Evolutionary conservation across 2,113 vertebrate species (phyloP).

Genomic region (Crotalus horridus): DNA sequence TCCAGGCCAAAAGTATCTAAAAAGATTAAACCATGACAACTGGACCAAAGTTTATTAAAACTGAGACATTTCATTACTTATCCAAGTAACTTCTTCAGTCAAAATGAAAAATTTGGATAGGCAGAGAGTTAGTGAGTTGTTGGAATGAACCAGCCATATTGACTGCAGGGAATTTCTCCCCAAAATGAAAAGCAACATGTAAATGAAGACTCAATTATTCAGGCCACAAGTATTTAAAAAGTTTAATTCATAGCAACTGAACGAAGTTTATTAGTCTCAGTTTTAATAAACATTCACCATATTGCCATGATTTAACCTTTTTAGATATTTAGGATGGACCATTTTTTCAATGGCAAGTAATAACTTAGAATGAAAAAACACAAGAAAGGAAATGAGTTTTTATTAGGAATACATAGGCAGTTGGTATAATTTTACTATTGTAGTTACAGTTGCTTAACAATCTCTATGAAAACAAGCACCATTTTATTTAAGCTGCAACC

Average conservation of each 20-base stretch:
- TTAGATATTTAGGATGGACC: not conserved
- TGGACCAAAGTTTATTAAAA: not conserved
- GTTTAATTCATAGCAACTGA: no score
- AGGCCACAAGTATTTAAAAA: no score
- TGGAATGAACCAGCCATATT: not conserved
- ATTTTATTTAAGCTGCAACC: not conserved
- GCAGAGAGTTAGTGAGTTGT: not conserved
- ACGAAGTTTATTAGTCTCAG: no score
- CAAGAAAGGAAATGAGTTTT: not conserved
- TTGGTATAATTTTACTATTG: not conserved
- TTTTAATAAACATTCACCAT: not conserved
- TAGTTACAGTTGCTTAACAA: not conserved
- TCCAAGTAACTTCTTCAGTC: not conserved
- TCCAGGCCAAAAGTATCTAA: not conserved
- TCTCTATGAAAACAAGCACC: not conserved
- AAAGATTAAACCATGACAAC: not conserved
- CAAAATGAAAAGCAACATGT: not conserved
- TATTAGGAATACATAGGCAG: not conserved
- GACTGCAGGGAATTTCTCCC: not conserved
- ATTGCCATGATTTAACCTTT: not conserved
- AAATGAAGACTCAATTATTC: not conserved
- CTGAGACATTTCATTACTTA: not conserved
- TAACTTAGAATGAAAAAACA: not conserved
- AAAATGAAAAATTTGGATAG: not conserved
- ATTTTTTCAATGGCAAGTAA: not conserved